Conservation (phyloP, 2,888 invertebrate species). For the Sphecodes monilicornis region DNA sequence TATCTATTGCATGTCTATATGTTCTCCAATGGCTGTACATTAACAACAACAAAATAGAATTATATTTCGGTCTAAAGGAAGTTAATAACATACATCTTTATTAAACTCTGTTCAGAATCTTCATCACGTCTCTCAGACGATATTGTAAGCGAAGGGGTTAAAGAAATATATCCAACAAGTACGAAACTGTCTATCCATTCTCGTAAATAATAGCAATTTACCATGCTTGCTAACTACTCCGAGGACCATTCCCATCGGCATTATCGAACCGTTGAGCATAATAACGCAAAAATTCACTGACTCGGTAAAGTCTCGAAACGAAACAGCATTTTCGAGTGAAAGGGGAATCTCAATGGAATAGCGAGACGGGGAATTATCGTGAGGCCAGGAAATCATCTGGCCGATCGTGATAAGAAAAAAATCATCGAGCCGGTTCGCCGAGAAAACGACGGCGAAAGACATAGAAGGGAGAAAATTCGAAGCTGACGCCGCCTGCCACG, state of each 20-base stretch:
- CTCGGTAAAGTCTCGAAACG: neutral
- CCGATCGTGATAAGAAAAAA: constrained; percentile 71
- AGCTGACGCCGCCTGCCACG: constrained; percentile 52
- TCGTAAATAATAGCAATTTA: neutral
- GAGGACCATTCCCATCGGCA: neutral
- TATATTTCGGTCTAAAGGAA: too few species aligned
- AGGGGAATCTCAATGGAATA: neutral
- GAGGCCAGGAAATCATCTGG: constrained; percentile 41
- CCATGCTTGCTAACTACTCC: neutral
- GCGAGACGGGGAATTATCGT: constrained; percentile 6
- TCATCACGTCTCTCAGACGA: too few species aligned
- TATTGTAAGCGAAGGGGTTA: too few species aligned
- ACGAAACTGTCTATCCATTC: too few species aligned
- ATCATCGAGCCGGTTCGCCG: constrained; percentile 55
- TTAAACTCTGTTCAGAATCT: too few species aligned
- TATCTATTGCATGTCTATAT: too few species aligned
- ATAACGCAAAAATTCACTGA: neutral
- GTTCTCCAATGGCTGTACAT: too few species aligned
- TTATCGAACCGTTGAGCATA: neutral
- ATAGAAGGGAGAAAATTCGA: constrained; percentile 62
- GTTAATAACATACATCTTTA: too few species aligned
- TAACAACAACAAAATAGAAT: too few species aligned
- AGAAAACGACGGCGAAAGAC: constrained; percentile 8
- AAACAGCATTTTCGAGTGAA: neutral
- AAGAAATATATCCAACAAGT: neutral